Base-by-base conservation (phyloP, 2,888 invertebrate genomes). In the Odontothrips loti region DNA sequence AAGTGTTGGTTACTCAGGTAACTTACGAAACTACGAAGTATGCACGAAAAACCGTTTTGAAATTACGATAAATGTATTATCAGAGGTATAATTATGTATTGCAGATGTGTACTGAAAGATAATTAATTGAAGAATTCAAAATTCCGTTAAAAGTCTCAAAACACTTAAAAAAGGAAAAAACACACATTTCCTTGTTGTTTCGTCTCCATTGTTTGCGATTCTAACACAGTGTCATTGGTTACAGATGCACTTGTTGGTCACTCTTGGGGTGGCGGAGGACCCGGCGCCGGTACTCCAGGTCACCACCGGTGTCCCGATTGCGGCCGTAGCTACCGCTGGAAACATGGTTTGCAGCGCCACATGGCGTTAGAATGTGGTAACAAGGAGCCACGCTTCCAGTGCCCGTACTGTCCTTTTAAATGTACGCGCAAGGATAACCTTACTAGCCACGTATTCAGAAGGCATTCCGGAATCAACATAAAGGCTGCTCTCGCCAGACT, bases 301-400 rank as follows among this genome's bases (percentile, higher is more conserved):
- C 8, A 79, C 27, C 80, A 79, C 80, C 27, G 27, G 11, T 83
- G 83, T 58, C 80, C 68, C 2, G 75, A 48, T n/a, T 83, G 82
- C 34, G 68, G 68, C 23, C 68, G 68, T 23, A 75, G 23, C 9
- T 84, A 84, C 51, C 82, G 82, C 47, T 79, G 81, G 80, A 82
- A 82, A 47, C 58, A 82, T 17, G 81, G 80, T 48, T 58, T 84
- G 47, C 79, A 79, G 23, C 82, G 81, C 47, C 84, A 84, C 63
- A 79, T 80, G 81, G 82, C 82, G 79, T 84, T 82, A 63, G 84
- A 83, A 43, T 84, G 84, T 79, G 84, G 83, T 23, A 75, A 75
- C 12, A 75, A 75, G 68, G 83, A 81, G 27, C 84, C 83, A 12
- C 83, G 82, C 58, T 84, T 84, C 58, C 58, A 79, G 47, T 85